Base-by-base conservation (phyloP, 2,797 vertebrate species). In the Cichlasoma orientale region DNA sequence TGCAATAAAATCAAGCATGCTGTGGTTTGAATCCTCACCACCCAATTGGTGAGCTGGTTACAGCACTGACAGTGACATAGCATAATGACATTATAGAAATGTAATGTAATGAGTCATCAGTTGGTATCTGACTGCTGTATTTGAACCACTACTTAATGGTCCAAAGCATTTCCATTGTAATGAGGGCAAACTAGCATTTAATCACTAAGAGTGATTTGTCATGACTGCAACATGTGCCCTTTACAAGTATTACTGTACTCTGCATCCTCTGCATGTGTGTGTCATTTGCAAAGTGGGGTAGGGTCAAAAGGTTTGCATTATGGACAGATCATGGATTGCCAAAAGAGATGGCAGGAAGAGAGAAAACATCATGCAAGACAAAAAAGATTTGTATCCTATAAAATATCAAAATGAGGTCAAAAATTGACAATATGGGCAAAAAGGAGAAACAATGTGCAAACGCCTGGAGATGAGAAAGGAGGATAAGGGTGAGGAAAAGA, bases 221-320 rank as follows among this genome's bases (percentile, higher is more conserved):
- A 97, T 96, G 96, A 96, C 96, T 96, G 95, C 96, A 98, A 98
- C 97, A 98, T 97, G 97, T 98, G 97, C 97, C 97, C 96, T 95
- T 96, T 96, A 97, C 96, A 97, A 95, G 97, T 95, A 92, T 96
- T 96, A 96, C 96, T 96, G 96, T 95, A 96, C 93, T 95, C 95
- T 93, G 95, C 96, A 94, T 92, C 94, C 93, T 50, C 5, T 7
- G 55, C 68, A 23, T 29, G 21, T 72, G 63, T 18, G 14, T 5
- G 57, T 75, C 57, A 79, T 85, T 74, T 80, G 77, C 36, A 76
- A 82, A 80, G 78, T 75, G 63, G 27, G 29, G 23, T n/a, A 57
- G 38, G 41, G 66, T 86, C 77, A 79, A 13, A 12, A 21, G 74
- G 69, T 77, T 77, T 86, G 31, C 74, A 52, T 70, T 85, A 70